Evolutionary conservation across 2,888 invertebrate species (phyloP), one percentile per base, ranked within the genome.

Genomic region (Teleiodes luculella): DNA sequence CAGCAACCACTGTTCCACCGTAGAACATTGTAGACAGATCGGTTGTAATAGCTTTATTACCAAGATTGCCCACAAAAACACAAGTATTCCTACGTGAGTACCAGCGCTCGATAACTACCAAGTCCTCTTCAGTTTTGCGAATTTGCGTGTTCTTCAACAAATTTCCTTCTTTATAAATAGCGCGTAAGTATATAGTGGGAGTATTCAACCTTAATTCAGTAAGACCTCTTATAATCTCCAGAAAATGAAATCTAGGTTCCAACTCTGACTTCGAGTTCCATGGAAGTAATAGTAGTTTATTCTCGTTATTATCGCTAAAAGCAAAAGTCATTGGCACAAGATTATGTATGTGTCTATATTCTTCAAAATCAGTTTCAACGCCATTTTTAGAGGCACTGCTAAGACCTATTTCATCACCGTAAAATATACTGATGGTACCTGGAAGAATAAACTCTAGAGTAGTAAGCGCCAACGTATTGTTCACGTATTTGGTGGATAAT

Each of bases 351-450:
- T 93, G 91, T 63, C 90, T 87, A 35, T 91, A 86, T 66, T 92
- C 92, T 58, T 88, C 86, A 55, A 91, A 90, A 67, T 93, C 92
- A 52, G 86, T 86, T 62, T 92, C 87, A 4, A 91, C 82, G 65
- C 92, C 91, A 37, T 76, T 66, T 31, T 78, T 67, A 39, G 86
- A 71, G 1, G 91, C 73, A 61, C 93, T 92, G 46, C 90, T 87
- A 62, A 96, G 83, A 1, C 94, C 94, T 58, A 97, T 93, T 90
- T 98, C 97, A 78, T 98, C 97, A 0, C 97, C 97, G 78, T 98
- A 98, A 81, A 97, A 96, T 65, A 97, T 93, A 63, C 93, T 95
- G 0, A 96, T 93, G 0, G 97, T 96, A 7, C 92, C 98, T 0
- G 97, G 97, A 36, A 98, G 86, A 83, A 95, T 92, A 73, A 97